phyloP scores from a whole-genome alignment of 2,797 vertebrate species.

The Sebastes iracundus region DNA sequence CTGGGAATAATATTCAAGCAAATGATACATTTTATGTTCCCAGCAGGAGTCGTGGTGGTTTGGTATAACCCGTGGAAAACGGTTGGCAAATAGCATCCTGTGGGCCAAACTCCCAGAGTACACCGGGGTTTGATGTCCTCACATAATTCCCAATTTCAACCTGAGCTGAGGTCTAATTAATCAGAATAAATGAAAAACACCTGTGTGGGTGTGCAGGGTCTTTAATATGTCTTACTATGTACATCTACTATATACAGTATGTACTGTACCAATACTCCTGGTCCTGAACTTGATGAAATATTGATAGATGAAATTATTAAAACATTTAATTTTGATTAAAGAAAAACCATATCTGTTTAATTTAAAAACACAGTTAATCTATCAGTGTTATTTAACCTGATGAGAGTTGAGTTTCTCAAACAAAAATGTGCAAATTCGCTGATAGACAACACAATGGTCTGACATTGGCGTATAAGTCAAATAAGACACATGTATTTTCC shows the following conservation, averaged over 20 bases:
- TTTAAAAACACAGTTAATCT: not conserved
- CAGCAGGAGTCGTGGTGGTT: not conserved
- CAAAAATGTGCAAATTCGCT: not conserved
- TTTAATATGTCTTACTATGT: not conserved
- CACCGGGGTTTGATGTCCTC: not conserved
- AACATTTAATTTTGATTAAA: not conserved
- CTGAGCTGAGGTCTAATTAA: not conserved
- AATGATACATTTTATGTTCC: not conserved
- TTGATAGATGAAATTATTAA: not conserved
- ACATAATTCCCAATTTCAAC: not conserved
- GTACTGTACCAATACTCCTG: not conserved
- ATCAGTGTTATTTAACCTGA: not conserved
- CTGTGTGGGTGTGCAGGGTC: not conserved
- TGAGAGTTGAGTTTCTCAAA: not conserved
- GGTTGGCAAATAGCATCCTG: not conserved
- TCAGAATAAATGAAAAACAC: constrained; percentile 1
- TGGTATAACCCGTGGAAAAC: not conserved
- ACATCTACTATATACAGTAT: not conserved
- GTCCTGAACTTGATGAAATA: not conserved
- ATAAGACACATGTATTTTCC: not conserved
- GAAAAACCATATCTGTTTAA: not conserved
- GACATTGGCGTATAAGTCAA: not conserved
- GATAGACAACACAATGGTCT: not conserved
- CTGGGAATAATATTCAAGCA: not conserved
- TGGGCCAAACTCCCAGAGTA: not conserved